Base-by-base conservation (phyloP, 2,113 vertebrate genomes). In the Hassar affinis region DNA sequence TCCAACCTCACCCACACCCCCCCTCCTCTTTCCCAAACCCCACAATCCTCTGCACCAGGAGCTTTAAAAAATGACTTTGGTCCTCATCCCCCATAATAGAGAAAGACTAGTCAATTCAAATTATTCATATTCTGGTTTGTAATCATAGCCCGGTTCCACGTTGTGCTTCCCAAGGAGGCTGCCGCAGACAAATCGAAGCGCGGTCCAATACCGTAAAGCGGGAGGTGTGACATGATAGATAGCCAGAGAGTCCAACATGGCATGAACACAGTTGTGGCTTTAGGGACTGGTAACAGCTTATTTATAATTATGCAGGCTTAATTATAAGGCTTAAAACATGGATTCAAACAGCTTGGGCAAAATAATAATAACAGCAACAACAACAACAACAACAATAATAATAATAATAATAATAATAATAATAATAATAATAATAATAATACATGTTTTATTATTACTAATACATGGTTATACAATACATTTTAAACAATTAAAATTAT, bases 61-160 rank as follows among this genome's bases (percentile, higher is more conserved):
- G 81, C 84, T 84, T 86, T 81, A 85, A 84, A 85, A 86, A 87
- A 88, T 80, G 54, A 87, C 64, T 85, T n/a, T n/a, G n/a, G 33
- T 82, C 69, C 87, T 87, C 79, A 83, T 87, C 80, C 84, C 54
- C 62, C 18, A 59, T 85, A 87, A 81, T 83, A 52, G 80, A 85
- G 74, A 79, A 57, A 79, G 76, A 79, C 76, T 85, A 89, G 84
- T 89, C 84, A 87, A 86, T 86, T 86, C 51, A 86, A 83, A 79
- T 88, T 78, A 87, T 87, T 89, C 83, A 85, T 75, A 84, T 76
- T 59, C 84, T 81, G 72, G 38, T 80, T 87, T 72, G 83, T 80
- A 81, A 86, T 83, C 85, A 85, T 80, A 71, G 42, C 75, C 52
- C 47, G 51, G 86, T 86, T 86, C 69, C 82, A 77, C 74, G 45